Evolutionary conservation across 2,113 vertebrate genomes (phyloP).

Genomic region (Grus americana): DNA sequence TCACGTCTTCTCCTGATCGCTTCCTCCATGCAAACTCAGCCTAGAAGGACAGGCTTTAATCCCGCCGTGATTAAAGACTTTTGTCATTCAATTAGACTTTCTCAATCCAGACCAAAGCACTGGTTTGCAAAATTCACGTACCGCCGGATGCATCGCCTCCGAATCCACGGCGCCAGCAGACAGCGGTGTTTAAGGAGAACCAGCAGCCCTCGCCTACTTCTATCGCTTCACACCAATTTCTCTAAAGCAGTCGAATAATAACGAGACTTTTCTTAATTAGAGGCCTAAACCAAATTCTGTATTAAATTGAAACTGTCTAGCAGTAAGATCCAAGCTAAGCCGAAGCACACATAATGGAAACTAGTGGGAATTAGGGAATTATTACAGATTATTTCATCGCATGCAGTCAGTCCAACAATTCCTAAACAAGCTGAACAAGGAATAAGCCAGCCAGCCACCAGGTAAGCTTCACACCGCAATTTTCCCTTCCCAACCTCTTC

Average conservation of each 20-base stretch:
- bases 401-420: not conserved
- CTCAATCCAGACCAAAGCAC: not conserved
- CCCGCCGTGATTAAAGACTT: not conserved
- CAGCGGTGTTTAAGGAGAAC: not conserved
- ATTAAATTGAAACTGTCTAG: not conserved
- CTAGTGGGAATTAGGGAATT: not conserved
- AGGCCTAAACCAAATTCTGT: not conserved
- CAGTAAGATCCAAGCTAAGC: not conserved
- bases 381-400: not conserved
- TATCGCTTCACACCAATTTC: not conserved
- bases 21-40: not conserved
- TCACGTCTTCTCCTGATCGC: not conserved
- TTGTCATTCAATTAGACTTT: not conserved
- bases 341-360: not conserved
- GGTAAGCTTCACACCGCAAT: not conserved
- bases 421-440: not conserved
- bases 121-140: not conserved
- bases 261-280: not conserved
- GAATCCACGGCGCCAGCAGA: rapidly evolving
- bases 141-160: not conserved
- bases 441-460: not conserved
- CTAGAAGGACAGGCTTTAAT: not conserved
- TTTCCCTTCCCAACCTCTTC: not conserved
- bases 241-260: not conserved
- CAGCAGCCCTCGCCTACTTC: not conserved